These are phyloP conservation scores for Adelognathus sp. DNA, from an alignment of 2,888 invertebrate species.

Conservation along the genomic window DNA sequence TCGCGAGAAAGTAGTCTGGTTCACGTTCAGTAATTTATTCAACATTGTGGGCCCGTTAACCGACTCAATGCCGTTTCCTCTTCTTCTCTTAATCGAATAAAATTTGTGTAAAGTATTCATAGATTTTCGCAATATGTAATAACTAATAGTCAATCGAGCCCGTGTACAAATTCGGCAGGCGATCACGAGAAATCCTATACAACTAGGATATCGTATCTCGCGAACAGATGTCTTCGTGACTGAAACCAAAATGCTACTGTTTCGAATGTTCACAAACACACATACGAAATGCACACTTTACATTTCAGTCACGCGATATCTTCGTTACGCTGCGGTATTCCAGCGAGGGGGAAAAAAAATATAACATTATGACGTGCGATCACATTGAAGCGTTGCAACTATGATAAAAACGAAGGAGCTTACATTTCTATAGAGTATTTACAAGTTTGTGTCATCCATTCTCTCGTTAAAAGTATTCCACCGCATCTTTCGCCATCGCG, in stretches of 20 bases:
- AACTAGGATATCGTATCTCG: constrained; percentile 23
- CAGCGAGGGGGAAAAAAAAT: constrained; percentile 24
- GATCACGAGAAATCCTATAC: constrained; percentile 25
- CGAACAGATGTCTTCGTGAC: background rate
- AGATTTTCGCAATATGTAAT: no score
- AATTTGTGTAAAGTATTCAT: constrained; percentile 19
- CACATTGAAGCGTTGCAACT: constrained; percentile 45
- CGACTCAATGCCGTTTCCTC: constrained; percentile 7
- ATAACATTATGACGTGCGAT: constrained; percentile 37
- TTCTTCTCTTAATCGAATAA: constrained; percentile 28
- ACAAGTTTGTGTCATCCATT: constrained; percentile 45
- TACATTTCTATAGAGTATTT: constrained; percentile 51
- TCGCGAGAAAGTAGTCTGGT: background rate
- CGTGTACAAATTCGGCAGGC: constrained; percentile 35
- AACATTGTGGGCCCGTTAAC: constrained; percentile 29
- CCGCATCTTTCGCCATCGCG: background rate
- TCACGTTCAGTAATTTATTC: constrained; percentile 45
- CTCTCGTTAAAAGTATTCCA: constrained; percentile 11
- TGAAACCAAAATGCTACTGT: no score
- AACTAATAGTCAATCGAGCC: constrained; percentile 34
- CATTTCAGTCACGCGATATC: no score
- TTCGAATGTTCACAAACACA: no score
- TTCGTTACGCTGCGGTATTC: background rate
- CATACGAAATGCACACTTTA: no score
- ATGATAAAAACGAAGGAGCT: constrained; percentile 52